Conservation (phyloP, 2,888 invertebrate species). For the Schizotus pectinicornis region DNA sequence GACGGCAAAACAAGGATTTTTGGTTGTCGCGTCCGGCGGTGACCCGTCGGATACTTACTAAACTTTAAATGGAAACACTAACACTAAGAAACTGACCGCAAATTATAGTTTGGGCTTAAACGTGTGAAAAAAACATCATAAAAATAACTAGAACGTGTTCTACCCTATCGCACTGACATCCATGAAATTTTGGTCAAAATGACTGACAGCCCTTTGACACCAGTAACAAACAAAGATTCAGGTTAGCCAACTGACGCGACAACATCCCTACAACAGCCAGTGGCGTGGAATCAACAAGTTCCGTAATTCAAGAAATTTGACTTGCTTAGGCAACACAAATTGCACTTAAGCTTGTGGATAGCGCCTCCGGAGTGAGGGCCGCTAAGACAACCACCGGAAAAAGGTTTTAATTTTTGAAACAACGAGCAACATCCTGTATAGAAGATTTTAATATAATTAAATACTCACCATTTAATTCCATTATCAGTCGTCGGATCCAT, state of each 20-base stretch:
- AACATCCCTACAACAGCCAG: slow-evolving; percentile 2
- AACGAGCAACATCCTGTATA: too few relatives aligned
- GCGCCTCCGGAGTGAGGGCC: too few relatives aligned
- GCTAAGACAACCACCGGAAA: too few relatives aligned
- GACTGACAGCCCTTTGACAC: slow-evolving; percentile 31
- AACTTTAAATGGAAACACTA: slow-evolving; percentile 24
- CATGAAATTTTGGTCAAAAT: slow-evolving; percentile 37
- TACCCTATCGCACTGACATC: slow-evolving; percentile 28
- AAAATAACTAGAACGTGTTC: slow-evolving; percentile 36
- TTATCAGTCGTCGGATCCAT: too few relatives aligned
- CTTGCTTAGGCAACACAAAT: too few relatives aligned
- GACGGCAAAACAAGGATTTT: slow-evolving; percentile 11
- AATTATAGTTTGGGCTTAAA: slow-evolving; percentile 21
- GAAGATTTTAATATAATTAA: too few relatives aligned
- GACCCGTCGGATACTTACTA: slow-evolving; percentile 18
- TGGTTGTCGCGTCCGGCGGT: slow-evolving; percentile 2
- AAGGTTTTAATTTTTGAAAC: too few relatives aligned
- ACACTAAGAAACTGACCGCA: slow-evolving; percentile 15
- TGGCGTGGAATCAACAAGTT: too few relatives aligned
- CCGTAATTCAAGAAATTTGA: too few relatives aligned
- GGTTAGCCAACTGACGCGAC: neutral
- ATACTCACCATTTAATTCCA: too few relatives aligned
- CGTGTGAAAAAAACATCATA: slow-evolving; percentile 32
- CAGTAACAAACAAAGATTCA: slow-evolving; percentile 29
- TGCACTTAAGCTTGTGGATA: too few relatives aligned